These are phyloP conservation scores for Maniola jurtina DNA, from an alignment of 1,140 invertebrate genomes.

Conservation along the genomic window DNA sequence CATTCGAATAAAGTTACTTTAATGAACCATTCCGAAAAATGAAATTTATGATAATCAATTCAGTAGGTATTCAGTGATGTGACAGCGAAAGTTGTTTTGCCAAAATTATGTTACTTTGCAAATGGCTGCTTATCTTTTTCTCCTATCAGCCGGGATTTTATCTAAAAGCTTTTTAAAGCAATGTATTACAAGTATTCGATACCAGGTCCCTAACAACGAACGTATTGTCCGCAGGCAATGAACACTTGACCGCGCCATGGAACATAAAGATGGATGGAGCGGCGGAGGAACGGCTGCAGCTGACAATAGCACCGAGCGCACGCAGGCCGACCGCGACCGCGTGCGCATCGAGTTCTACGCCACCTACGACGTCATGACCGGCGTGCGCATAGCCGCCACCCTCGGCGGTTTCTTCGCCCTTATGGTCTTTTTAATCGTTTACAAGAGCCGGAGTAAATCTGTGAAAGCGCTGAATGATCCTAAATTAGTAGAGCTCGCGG, in stretches of 20 bases:
- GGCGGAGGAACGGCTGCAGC: conserved; percentile 49
- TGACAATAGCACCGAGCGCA: conserved; percentile 57
- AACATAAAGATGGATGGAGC: conserved; percentile 65
- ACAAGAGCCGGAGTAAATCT: conserved; percentile 89
- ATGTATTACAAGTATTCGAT: conserved; percentile 7
- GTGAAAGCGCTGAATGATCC: conserved; percentile 84
- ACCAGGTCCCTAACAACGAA: conserved; percentile 15
- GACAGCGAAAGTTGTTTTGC: neutral
- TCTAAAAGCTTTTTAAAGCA: conserved; percentile 26
- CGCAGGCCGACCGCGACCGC: conserved; percentile 78
- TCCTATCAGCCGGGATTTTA: conserved; percentile 39
- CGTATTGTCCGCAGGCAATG: conserved; percentile 62
- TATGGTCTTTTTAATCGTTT: conserved; percentile 92
- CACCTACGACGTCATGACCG: conserved; percentile 95
- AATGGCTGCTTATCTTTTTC: conserved; percentile 37
- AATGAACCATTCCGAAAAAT: neutral
- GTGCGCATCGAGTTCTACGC: conserved; percentile 90
- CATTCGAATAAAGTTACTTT: no score
- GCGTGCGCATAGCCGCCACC: conserved; percentile 91
- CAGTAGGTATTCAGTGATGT: neutral
- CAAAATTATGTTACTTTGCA: neutral
- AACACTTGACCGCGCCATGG: conserved; percentile 71
- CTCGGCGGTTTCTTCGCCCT: conserved; percentile 92
- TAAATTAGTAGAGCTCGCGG: conserved; percentile 82
- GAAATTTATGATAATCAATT: conserved; percentile 9